Evolutionary conservation across 2,888 invertebrate species (phyloP), one percentile per base, ranked within the genome.

Genomic region (Bellardia bayeri): DNA sequence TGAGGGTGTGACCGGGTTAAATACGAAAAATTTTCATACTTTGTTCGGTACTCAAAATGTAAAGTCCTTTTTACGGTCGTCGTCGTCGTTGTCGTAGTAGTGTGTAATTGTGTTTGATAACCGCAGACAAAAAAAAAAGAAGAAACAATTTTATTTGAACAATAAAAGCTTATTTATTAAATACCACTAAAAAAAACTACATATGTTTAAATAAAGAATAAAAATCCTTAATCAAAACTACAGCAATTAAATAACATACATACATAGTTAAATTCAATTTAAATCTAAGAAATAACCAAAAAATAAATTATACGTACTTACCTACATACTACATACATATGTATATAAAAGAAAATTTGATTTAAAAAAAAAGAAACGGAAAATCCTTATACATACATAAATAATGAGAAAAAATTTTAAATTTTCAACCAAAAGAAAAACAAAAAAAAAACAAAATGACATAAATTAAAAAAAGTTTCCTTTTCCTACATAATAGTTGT

Each of bases 1-100:
- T 92, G 93, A 93, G 93, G 93, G 93, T 93, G 93, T 93, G 93
- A 93, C 93, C 93, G 93, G 93, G 92, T 93, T 93, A 92, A 92
- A 92, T 91, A 90, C 90, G 90, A 91, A 91, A 91, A 92, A 91
- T 92, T 92, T 92, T 92, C 92, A 92, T 92, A 92, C 92, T 92
- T 91, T 91, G 91, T 91, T 92, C 91, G 92, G 91, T 91, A 91
- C 91, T 92, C 90, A 92, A 91, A 91, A 93, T 91, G 91, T 91
- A 88, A 91, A 92, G 92, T 91, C 91, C 91, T 90, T 87, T 78
- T 84, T 81, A 86, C 88, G 86, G 87, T 85, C 82, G 79, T 76
- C 79, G 79, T 85, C 72, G 75, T 64, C 78, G 80, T 75, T 79
- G 58, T 58, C 63, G 63, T 85, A 85, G 74, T 85, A 85, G 84